Evolutionary conservation across 1,140 invertebrate genomes (phyloP), one percentile per base, ranked within the genome.

Genomic region (Acyrthosiphon pisum): DNA sequence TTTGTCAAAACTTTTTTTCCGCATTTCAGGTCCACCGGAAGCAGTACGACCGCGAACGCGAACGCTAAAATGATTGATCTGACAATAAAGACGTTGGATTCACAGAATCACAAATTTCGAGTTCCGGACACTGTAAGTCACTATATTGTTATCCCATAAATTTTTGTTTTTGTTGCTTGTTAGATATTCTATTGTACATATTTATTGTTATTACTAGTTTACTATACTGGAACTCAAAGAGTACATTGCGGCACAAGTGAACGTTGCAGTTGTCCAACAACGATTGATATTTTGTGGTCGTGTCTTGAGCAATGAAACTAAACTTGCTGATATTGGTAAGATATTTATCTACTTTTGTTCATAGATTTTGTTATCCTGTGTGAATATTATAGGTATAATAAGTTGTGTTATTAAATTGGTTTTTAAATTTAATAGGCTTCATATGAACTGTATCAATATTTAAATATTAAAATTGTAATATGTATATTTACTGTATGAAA

Each of bases 1-100:
- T 18, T 88, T 86, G 23, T 30, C 26, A 53, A 88, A 88, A 46
- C 7, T 46, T 2, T 44, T 81, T 81, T 92, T 88, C 20, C 87
- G 22, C 9, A 23, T 90, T 46, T 44, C n/a, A 91, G 53, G 18
- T 35, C 18, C 46, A 88, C 35, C 35, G 37, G 26, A 14, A n/a
- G 14, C 14, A 68, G 60, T n/a, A n/a, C 60, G n/a, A 30, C 23
- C 22, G 11, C 35, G 3, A 41, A 41, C n/a, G n/a, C n/a, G 41
- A 44, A 93, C 56, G 86, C 22, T 93, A 96, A 94, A 94, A 98
- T 98, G 97, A 97, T 98, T 96, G 96, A 97, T 94, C 95, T 98
- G 84, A 98, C 97, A 94, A 97, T 99, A 83, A 99, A 99, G 95
- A 99, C 98, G 46, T 96, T 99, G 94, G 98, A 99, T 96, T 98